Percentiles rank a stretch among this genome's conserved stretches.
Conservation (phyloP, 2,888 invertebrate species). For the Eueremaeus valkanovi region DNA sequence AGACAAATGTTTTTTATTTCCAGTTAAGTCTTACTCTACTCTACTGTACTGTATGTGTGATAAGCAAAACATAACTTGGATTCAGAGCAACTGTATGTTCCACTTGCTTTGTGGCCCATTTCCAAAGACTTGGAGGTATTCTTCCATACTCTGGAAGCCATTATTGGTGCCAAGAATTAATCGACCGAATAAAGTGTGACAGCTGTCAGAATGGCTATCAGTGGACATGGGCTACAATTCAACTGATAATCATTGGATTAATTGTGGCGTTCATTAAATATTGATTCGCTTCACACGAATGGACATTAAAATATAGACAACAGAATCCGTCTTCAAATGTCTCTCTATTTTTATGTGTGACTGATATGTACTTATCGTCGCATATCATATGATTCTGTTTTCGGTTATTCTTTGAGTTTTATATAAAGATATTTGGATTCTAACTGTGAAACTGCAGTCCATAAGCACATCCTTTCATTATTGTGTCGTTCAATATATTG, state of each 20-base stretch:
- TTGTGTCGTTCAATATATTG: background rate
- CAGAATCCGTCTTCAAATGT: no score
- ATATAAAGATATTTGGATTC: background rate
- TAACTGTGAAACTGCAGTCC: background rate
- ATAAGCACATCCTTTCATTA: background rate
- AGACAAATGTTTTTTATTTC: background rate
- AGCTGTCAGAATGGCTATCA: conserved; percentile 34
- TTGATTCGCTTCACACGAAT: conserved; percentile 6
- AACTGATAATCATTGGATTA: conserved; percentile 30
- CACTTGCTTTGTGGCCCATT: background rate
- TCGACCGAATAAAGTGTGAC: conserved; percentile 26
- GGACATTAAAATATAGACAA: no score
- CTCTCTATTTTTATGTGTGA: no score
- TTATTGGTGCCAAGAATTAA: conserved; percentile 22
- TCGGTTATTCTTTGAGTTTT: background rate
- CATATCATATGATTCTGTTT: background rate
- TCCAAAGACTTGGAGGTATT: conserved; percentile 5
- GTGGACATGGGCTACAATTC: conserved; percentile 12
- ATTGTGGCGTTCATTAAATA: conserved; percentile 33
- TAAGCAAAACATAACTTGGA: background rate
- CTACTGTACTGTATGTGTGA: background rate
- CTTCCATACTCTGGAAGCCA: background rate
- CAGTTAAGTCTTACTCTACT: background rate
- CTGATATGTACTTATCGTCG: no score
- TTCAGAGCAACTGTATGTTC: no score